These are phyloP conservation scores for Mimachlamys varia DNA, from an alignment of 2,888 invertebrate species.

Conservation along the genomic window DNA sequence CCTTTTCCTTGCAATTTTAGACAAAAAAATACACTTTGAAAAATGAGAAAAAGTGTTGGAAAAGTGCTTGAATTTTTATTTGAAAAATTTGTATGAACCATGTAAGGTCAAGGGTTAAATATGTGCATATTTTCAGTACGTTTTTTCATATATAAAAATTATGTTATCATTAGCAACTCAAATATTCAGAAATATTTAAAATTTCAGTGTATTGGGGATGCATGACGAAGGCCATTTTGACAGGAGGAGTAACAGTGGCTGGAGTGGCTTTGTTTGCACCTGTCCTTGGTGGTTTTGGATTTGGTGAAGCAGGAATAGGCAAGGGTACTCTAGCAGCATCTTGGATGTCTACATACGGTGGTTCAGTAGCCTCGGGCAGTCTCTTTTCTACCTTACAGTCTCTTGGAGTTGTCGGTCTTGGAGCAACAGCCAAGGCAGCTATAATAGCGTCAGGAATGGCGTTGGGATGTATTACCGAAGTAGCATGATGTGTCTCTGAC, in stretches of 20 bases:
- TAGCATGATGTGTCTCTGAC: background rate
- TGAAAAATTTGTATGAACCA: too few relatives aligned
- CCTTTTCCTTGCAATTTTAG: too few relatives aligned
- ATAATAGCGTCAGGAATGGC: background rate
- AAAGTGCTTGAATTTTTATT: too few relatives aligned
- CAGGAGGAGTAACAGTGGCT: background rate
- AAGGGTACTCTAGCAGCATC: background rate
- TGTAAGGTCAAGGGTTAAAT: too few relatives aligned
- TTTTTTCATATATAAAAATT: background rate
- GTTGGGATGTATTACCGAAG: background rate
- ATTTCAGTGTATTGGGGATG: slow-evolving; percentile 6
- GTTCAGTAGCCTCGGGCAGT: background rate
- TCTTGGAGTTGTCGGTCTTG: slow-evolving; percentile 1
- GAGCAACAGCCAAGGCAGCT: background rate
- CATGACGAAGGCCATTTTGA: background rate
- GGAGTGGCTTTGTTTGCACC: background rate
- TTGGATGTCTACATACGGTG: background rate
- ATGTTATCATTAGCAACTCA: background rate
- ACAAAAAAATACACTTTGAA: too few relatives aligned
- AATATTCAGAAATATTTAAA: background rate
- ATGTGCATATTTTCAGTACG: background rate
- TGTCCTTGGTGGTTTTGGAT: background rate
- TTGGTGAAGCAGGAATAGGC: background rate
- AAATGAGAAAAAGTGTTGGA: too few relatives aligned
- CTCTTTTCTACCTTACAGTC: background rate